Evolutionary conservation across 2,797 vertebrate species (phyloP), one percentile per base, ranked within the genome.

Genomic region (Pseudotriccus pelzelni): DNA sequence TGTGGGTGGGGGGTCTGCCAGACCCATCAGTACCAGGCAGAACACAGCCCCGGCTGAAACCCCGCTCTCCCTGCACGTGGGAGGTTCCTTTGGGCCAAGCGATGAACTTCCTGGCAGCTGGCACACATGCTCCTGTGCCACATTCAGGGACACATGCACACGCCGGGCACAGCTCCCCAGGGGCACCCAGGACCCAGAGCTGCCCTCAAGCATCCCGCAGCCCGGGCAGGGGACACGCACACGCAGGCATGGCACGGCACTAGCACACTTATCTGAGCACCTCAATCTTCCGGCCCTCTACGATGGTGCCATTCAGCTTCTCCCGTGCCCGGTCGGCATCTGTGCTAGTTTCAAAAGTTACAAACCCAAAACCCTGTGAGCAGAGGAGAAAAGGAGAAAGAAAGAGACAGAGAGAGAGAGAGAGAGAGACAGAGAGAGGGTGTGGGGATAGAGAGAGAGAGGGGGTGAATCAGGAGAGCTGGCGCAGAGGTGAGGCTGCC

Each of bases 261-360:
- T 93, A 64, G 87, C 96, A 96, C 97, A 97, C 97, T 97, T 98
- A 98, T 98, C 97, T 98, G 97, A 98, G 98, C 98, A 98, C 99
- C 99, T 99, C 99, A 97, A 99, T 99, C 98, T 99, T 99, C 98
- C 99, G 99, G 98, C 99, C 99, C 98, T 99, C 99, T 98, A 99
- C 99, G 98, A 99, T 99, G 98, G 99, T 99, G 98, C 99, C 99
- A 94, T 99, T 99, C 98, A 99, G 98, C 99, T 99, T 99, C 98
- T 99, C 99, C 98, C 99, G 98, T 95, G 99, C 99, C 97, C 98
- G 99, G 98, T 99, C 99, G 82, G 99, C 99, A 96, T 99, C 99
- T 98, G 98, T 98, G 98, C 99, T 99, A 97, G 99, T 99, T 98
- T 99, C 99, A 98, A 99, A 99, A 98, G 99, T 99, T 98, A 99